These are phyloP conservation scores for Perca fluviatilis DNA, from an alignment of 2,113 vertebrate genomes.

Conservation along the genomic window DNA sequence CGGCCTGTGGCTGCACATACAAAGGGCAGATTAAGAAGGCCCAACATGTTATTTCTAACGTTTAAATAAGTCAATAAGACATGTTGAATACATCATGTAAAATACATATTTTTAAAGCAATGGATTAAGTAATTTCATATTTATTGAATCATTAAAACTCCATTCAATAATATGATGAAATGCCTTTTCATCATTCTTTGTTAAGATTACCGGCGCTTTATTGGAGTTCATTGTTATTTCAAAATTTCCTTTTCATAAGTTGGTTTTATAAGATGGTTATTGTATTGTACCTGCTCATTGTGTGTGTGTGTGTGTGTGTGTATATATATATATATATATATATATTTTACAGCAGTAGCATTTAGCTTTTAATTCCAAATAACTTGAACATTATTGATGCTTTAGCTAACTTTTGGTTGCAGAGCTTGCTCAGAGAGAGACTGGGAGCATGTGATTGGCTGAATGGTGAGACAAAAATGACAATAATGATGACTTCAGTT, in stretches of 20 bases:
- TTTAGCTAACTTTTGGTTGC: neutral
- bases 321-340: no score
- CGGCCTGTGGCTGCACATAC: neutral
- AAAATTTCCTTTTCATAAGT: neutral
- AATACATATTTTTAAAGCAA: neutral
- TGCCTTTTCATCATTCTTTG: neutral
- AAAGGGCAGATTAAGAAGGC: neutral
- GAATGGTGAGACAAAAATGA: neutral
- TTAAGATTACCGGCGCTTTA: neutral
- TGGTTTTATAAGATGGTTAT: neutral
- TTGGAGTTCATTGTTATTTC: neutral
- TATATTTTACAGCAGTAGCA: slow-evolving; percentile 3
- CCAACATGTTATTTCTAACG: neutral
- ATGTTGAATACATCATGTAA: neutral
- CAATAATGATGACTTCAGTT: neutral
- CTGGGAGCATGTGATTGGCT: neutral
- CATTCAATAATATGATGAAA: neutral
- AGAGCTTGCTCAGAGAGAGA: neutral
- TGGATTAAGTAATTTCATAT: neutral
- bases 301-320: no score
- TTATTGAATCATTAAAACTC: neutral
- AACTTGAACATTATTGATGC: neutral
- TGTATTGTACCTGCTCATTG: neutral
- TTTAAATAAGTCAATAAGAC: neutral
- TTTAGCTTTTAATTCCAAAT: neutral